Base-by-base conservation (phyloP, 2,888 invertebrate genomes). In the Chloroclystis v-ata region DNA sequence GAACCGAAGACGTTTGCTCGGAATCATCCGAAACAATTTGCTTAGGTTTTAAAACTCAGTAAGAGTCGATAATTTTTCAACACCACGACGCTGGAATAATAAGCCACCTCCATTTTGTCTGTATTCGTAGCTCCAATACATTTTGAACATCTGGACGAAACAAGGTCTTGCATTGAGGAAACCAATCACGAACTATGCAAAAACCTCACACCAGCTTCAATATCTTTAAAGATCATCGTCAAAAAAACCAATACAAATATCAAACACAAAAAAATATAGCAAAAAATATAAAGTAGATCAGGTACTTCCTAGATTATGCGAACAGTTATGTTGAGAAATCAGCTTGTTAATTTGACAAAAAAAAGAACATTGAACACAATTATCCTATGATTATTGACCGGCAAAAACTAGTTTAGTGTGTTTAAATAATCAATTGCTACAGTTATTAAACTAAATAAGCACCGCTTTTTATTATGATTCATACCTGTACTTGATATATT, bases 141-240 rank as follows among this genome's bases (percentile, higher is more conserved):
- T 49, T 47, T 45, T 49, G 61, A 74, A 79, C 82, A 83, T 81
- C 82, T 83, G 82, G 81, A 65, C 71, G 56, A 73, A 72, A 68
- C 83, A 81, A 82, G 82, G 82, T 75, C 76, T 77, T 65, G 68
- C 73, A 81, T 75, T 74, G 75, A 79, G 82, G 82, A 82, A 84
- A 80, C 77, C 56, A 50, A 63, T 56, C 65, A 49, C 61, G 69
- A 65, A 63, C 63, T 58, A 51, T 50, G 65, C 62, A 75, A 80
- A 80, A 78, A 80, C 75, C 70, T 64, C 67, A 73, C 69, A 67
- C 68, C 64, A 76, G 74, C 76, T 72, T 72, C 68, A 63, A 69
- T 72, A 76, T 73, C 72, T 79, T 79, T 81, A 79, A 73, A 75
- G 72, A 75, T 74, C 69, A 68, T 75, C 69, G 5, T 10, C 30